Percentiles rank a stretch among this genome's conserved stretches.
Evolutionary conservation across 2,113 vertebrate species (phyloP).

Genomic region (Eretmochelys imbricata): DNA sequence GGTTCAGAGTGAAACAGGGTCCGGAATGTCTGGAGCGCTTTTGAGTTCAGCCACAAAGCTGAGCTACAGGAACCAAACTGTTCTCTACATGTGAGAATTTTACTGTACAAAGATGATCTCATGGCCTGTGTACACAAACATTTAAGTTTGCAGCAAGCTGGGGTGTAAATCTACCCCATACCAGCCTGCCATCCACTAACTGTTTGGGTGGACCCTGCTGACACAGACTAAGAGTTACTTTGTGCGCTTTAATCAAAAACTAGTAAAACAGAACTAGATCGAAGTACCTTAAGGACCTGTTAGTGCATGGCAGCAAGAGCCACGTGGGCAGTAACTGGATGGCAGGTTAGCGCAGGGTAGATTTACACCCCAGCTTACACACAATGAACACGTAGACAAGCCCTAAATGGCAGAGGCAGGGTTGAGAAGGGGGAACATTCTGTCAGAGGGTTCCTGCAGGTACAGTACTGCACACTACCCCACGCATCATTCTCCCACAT

Average conservation of each 20-base stretch:
- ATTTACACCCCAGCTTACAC: neutral
- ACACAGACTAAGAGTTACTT: neutral
- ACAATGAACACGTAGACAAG: neutral
- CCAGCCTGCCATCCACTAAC: neutral
- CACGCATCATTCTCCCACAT: neutral
- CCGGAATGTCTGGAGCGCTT: neutral
- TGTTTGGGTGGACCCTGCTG: neutral
- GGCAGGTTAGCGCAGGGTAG: neutral
- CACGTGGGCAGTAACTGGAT: neutral
- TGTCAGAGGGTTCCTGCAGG: neutral
- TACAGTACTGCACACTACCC: too few relatives aligned
- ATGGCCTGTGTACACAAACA: neutral
- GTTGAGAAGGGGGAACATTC: neutral
- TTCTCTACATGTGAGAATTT: neutral
- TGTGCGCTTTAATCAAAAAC: neutral
- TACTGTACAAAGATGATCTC: neutral
- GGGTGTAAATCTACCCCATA: neutral
- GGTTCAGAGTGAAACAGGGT: neutral
- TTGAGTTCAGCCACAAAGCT: neutral
- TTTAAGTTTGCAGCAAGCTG: neutral
- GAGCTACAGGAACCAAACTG: neutral
- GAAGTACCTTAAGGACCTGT: neutral
- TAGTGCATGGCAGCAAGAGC: neutral
- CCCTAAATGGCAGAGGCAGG: neutral
- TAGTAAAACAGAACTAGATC: neutral